phyloP scores from a whole-genome alignment of 2,797 vertebrate species.

The Enteromius argenteus region DNA sequence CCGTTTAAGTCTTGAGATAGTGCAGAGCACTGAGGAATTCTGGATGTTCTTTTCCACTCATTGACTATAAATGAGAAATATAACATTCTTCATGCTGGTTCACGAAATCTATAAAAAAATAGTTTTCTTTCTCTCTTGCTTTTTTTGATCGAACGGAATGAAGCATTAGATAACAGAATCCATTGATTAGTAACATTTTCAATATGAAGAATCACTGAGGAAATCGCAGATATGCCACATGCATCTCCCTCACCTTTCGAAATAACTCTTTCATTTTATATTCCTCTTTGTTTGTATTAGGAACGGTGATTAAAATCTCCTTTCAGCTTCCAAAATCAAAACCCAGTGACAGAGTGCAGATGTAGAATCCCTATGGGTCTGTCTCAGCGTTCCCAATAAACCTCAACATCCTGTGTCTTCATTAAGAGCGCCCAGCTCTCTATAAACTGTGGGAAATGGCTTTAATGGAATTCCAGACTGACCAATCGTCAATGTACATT shows the following conservation, averaged over 20 bases:
- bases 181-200: constrained; percentile 25
- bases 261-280: constrained; percentile 12
- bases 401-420: constrained; percentile 75
- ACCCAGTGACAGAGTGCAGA: constrained; percentile 67
- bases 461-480: constrained; percentile 64
- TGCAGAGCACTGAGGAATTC: constrained; percentile 64
- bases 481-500: constrained; percentile 50
- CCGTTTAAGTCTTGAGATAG: constrained; percentile 57
- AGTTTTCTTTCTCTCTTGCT: not conserved
- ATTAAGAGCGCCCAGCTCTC: constrained; percentile 58
- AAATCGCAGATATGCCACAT: not conserved
- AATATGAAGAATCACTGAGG: not conserved
- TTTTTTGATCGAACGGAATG: not conserved
- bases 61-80: constrained; percentile 54
- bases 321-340: constrained; percentile 28
- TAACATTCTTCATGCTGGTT: constrained; percentile 40
- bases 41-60: constrained; percentile 53
- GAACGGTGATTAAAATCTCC: constrained; percentile 22
- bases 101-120: constrained; percentile 3
- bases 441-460: constrained; percentile 77
- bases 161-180: not conserved
- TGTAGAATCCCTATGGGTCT: constrained; percentile 74
- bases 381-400: constrained; percentile 74
- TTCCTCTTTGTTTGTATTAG: constrained; percentile 15
- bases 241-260: constrained; percentile 20